Conservation (phyloP, 2,113 vertebrate genomes). For the Artemisiospiza belli region DNA sequence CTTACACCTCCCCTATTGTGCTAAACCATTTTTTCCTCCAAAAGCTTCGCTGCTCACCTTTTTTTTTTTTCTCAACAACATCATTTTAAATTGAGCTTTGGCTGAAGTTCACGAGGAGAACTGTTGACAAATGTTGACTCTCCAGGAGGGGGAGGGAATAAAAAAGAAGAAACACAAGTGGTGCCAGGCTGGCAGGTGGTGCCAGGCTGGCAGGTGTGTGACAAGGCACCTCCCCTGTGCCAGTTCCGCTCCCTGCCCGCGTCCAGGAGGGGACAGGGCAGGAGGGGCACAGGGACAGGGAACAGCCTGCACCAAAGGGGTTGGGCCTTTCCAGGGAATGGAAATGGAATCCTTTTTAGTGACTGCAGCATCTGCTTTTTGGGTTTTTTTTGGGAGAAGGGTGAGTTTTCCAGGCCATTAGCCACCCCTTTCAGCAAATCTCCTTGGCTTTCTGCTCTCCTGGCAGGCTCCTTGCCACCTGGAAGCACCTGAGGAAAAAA, state of each 20-base stretch:
- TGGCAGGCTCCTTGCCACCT: neutral
- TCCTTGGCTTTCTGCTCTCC: neutral
- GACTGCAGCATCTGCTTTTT: fast-evolving
- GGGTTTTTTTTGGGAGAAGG: neutral
- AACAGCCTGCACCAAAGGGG: neutral
- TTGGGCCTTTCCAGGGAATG: neutral
- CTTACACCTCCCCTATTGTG: neutral
- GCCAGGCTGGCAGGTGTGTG: constrained; percentile 17
- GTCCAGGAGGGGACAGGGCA: neutral
- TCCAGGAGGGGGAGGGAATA: neutral
- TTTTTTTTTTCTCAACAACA: neutral
- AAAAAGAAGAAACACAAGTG: fast-evolving
- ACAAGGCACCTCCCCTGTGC: neutral
- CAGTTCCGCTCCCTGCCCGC: neutral
- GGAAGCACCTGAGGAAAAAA: neutral
- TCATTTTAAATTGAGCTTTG: neutral
- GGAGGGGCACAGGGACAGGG: neutral
- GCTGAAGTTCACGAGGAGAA: neutral
- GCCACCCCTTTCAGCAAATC: neutral
- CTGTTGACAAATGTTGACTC: neutral
- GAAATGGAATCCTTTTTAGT: fast-evolving
- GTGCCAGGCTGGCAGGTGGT: constrained; percentile 27
- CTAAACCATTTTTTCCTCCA: neutral
- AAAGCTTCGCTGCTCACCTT: neutral
- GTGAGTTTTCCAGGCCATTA: fast-evolving